Evolutionary conservation across 2,797 vertebrate species (phyloP).

Genomic region (Chrysocyon brachyurus): DNA sequence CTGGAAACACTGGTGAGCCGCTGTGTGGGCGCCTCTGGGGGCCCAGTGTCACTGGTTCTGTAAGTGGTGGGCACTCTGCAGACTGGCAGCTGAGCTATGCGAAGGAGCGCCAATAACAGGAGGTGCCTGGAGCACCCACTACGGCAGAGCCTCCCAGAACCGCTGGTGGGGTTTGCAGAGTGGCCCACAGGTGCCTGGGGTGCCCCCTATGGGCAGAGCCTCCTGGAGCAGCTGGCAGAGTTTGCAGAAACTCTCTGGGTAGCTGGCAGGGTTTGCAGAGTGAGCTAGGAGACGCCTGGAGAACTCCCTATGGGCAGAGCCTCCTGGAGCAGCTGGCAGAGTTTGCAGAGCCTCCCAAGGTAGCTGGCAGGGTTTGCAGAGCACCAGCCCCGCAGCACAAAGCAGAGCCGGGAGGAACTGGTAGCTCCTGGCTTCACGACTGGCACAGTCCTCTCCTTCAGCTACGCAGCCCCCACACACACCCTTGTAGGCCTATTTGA

Average conservation of each 20-base stretch:
- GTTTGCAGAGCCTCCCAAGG: no score
- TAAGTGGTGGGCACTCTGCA: no score
- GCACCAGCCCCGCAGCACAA: background rate
- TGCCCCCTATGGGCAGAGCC: no score
- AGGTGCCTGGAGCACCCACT: fast-evolving
- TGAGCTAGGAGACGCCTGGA: no score
- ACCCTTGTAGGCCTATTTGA: fast-evolving
- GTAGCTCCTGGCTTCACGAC: background rate
- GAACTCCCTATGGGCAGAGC: background rate
- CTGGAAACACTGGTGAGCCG: fast-evolving
- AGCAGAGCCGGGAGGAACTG: fast-evolving
- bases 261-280: background rate
- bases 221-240: no score
- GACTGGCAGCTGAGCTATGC: fast-evolving
- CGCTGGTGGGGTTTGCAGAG: no score
- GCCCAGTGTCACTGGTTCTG: fast-evolving
- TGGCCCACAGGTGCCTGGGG: no score
- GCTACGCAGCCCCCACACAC: fast-evolving
- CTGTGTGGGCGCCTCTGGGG: no score
- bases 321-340: no score
- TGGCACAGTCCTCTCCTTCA: fast-evolving
- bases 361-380: background rate
- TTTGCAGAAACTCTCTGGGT: no score
- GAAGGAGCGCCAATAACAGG: background rate
- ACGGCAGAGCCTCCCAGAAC: no score